Percentiles rank a stretch among this genome's conserved stretches.
Conservation (phyloP, 2,888 invertebrate genomes). For the Tetragnatha montana region DNA sequence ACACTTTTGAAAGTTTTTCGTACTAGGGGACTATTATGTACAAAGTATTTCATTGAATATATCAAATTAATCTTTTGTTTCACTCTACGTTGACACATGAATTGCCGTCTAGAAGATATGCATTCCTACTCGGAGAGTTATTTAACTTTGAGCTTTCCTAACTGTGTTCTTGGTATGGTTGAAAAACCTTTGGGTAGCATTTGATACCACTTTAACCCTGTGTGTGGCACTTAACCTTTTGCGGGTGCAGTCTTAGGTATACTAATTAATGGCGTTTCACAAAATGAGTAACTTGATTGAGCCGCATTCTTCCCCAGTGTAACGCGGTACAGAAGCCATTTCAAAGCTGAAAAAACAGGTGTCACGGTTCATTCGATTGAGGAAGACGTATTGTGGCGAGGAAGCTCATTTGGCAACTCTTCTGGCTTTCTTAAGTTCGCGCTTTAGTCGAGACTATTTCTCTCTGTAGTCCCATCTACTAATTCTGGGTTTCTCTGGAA, state of each 20-base stretch:
- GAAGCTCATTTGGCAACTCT: constrained; percentile 54
- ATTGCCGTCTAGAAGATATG: too few relatives aligned
- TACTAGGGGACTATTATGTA: too few relatives aligned
- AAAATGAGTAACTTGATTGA: background rate
- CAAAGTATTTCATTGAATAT: too few relatives aligned
- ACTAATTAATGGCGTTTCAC: background rate
- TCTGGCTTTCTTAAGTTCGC: constrained; percentile 2
- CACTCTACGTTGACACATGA: too few relatives aligned
- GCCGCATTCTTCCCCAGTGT: background rate
- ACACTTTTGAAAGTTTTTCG: too few relatives aligned
- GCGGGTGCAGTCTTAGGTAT: background rate
- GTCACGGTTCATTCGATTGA: constrained; percentile 52
- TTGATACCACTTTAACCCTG: background rate
- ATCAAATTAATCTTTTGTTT: too few relatives aligned
- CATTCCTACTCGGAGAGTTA: too few relatives aligned
- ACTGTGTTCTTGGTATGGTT: background rate
- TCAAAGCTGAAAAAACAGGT: constrained; percentile 31
- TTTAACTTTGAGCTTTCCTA: too few relatives aligned
- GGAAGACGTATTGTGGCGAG: constrained; percentile 33
- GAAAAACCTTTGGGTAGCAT: background rate
- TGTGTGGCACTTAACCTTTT: background rate
- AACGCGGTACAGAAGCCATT: constrained; percentile 12
- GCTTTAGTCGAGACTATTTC: background rate
- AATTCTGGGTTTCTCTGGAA: background rate
- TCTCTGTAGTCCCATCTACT: background rate